These are phyloP conservation scores for Cheilosia grossa DNA, from an alignment of 2,888 invertebrate species.

Conservation along the genomic window DNA sequence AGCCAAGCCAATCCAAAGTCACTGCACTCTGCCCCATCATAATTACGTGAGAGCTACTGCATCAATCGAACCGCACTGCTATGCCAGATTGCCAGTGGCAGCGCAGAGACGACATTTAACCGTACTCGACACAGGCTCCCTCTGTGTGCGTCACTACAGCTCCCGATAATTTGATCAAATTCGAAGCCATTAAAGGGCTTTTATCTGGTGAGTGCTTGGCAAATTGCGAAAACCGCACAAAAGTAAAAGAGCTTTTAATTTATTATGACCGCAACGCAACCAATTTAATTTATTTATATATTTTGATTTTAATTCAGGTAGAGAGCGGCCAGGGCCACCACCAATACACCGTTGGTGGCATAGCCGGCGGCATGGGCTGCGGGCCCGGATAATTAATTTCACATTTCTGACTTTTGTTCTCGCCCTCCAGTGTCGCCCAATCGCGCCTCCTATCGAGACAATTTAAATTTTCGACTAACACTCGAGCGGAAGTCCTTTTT, in stretches of 20 bases:
- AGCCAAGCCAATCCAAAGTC: neutral
- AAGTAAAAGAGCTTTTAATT: conserved; percentile 75
- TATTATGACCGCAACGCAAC: conserved; percentile 74
- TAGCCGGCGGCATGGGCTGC: neutral
- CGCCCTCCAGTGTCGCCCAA: neutral
- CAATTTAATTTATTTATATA: conserved; percentile 74
- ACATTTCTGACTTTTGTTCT: conserved; percentile 22
- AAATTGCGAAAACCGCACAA: conserved; percentile 74
- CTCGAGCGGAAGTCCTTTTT: conserved; percentile 47
- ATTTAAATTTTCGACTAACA: conserved; percentile 54
- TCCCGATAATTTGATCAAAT: conserved; percentile 72
- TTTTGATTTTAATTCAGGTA: conserved; percentile 74
- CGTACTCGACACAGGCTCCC: conserved; percentile 38
- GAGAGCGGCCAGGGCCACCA: neutral
- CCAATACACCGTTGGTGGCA: no score
- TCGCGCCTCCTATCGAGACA: neutral
- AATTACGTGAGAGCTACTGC: conserved; percentile 59
- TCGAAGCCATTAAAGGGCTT: conserved; percentile 74
- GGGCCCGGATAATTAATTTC: conserved; percentile 67
- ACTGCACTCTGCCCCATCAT: conserved; percentile 26
- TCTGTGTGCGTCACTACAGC: conserved; percentile 27
- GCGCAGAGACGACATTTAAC: neutral
- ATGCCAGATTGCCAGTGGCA: neutral
- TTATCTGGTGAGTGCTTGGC: conserved; percentile 74
- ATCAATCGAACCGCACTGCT: conserved; percentile 63